Percentiles rank a stretch among this genome's conserved stretches.
These are phyloP conservation scores for Calyptommatus sinebrachiatus DNA, from an alignment of 2,113 vertebrate species.

Conservation along the genomic window DNA sequence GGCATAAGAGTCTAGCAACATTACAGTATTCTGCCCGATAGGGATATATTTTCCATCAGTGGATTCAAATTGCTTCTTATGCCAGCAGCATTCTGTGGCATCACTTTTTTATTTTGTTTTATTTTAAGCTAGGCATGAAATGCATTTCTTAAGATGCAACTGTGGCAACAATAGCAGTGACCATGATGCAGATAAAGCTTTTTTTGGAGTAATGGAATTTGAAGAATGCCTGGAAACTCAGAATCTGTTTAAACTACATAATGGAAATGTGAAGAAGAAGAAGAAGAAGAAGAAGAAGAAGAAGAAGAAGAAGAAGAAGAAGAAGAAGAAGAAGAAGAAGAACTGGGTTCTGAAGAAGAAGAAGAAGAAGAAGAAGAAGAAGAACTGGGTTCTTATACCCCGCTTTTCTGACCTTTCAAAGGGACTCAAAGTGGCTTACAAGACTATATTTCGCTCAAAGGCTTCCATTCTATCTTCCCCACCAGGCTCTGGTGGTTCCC, in stretches of 20 bases:
- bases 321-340: no score
- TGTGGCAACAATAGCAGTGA: slow-evolving; percentile 26
- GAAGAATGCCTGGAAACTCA: slow-evolving; percentile 59
- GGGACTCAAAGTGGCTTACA: no score
- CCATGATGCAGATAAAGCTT: slow-evolving; percentile 62
- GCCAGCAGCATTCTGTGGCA: slow-evolving; percentile 63
- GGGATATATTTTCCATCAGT: slow-evolving; percentile 63
- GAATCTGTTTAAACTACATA: slow-evolving; percentile 64
- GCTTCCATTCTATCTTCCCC: no score
- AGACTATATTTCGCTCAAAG: no score
- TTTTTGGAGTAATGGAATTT: slow-evolving; percentile 67
- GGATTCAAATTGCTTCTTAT: slow-evolving; percentile 70
- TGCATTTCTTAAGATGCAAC: slow-evolving; percentile 58
- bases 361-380: no score
- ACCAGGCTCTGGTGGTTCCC: no score
- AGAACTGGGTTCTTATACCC: no score
- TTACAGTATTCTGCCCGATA: slow-evolving; percentile 54
- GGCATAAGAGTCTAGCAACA: slow-evolving; percentile 44
- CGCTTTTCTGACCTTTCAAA: no score
- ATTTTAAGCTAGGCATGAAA: slow-evolving; percentile 65
- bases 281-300: no score
- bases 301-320: no score
- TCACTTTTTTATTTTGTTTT: slow-evolving; percentile 64
- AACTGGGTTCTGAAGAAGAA: no score
- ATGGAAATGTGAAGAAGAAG: no score